These are phyloP conservation scores for Cotesia typhae DNA, from an alignment of 1,140 invertebrate genomes.

Conservation along the genomic window DNA sequence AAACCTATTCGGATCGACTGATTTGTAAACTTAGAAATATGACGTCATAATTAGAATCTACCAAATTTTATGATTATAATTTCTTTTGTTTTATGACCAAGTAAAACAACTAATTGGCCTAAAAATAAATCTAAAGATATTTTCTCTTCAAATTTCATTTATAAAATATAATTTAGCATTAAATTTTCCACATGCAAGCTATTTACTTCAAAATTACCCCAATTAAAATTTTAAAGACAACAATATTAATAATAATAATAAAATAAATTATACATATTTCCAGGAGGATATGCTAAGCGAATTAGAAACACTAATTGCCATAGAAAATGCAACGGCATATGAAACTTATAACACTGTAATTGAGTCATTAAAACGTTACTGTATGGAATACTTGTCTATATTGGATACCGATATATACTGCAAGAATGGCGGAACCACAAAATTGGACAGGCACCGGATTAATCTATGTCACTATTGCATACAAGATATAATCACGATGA, in stretches of 20 bases:
- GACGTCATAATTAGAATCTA: no score
- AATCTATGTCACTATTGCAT: slow-evolving; percentile 53
- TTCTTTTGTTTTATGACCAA: no score
- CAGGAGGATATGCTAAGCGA: slow-evolving; percentile 51
- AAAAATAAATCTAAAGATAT: no score
- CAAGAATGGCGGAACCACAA: slow-evolving; percentile 53
- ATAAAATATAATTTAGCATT: no score
- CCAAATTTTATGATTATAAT: no score
- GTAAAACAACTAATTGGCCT: no score
- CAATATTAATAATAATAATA: slow-evolving; percentile 12
- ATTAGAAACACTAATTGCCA: slow-evolving; percentile 50
- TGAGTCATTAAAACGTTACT: slow-evolving; percentile 47
- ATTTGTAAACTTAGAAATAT: no score
- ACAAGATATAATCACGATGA: slow-evolving; percentile 51
- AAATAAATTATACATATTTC: slow-evolving; percentile 18
- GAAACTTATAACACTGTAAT: slow-evolving; percentile 54
- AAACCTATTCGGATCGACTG: no score
- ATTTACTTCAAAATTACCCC: no score
- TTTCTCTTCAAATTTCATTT: no score
- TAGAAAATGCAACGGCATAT: slow-evolving; percentile 45
- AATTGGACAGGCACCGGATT: slow-evolving; percentile 55
- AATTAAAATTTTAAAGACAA: no score
- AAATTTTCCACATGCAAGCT: no score
- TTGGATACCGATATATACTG: slow-evolving; percentile 47
- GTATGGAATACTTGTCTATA: slow-evolving; percentile 51